A percentile compares a stretch with the other conserved stretches of the same genome.
Conservation (phyloP, 1,140 invertebrate species). For the Uloborus diversus region DNA sequence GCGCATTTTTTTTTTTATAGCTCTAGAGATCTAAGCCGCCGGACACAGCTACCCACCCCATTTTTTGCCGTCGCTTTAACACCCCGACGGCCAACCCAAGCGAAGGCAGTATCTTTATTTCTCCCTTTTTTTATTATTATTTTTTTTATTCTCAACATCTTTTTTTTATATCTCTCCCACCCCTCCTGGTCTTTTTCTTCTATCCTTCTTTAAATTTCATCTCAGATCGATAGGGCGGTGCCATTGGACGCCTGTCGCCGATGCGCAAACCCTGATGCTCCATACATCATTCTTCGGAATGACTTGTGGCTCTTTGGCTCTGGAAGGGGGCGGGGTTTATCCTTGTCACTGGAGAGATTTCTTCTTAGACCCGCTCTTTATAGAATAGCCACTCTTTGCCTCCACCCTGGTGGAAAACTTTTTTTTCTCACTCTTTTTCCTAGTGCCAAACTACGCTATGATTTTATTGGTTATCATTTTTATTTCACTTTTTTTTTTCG, state of each 20-base stretch:
- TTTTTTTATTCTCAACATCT: too few species aligned
- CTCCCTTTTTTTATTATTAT: constrained; percentile 1
- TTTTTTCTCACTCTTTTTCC: constrained; percentile 19
- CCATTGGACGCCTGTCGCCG: constrained; percentile 19
- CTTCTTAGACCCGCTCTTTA: constrained; percentile 43
- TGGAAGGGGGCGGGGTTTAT: neutral
- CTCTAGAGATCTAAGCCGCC: neutral
- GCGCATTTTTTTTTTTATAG: neutral
- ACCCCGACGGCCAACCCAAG: neutral
- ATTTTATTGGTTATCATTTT: neutral
- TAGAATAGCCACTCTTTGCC: constrained; percentile 39
- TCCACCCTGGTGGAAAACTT: neutral
- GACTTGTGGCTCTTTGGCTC: constrained; percentile 51
- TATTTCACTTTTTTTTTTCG: neutral
- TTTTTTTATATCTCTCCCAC: neutral
- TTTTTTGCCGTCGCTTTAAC: constrained; percentile 28
- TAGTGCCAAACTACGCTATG: neutral
- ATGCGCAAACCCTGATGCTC: constrained; percentile 46
- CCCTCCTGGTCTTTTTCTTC: constrained; percentile 19
- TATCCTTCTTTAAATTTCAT: constrained; percentile 49
- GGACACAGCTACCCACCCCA: neutral
- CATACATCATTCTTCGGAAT: constrained; percentile 43
- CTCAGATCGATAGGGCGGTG: constrained; percentile 38
- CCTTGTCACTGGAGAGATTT: constrained; percentile 52
- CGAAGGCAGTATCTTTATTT: constrained; percentile 13